Percentiles rank a stretch among this genome's conserved stretches.
These are phyloP conservation scores for Notocelia uddmanniana DNA, from an alignment of 2,888 invertebrate genomes.

Conservation along the genomic window DNA sequence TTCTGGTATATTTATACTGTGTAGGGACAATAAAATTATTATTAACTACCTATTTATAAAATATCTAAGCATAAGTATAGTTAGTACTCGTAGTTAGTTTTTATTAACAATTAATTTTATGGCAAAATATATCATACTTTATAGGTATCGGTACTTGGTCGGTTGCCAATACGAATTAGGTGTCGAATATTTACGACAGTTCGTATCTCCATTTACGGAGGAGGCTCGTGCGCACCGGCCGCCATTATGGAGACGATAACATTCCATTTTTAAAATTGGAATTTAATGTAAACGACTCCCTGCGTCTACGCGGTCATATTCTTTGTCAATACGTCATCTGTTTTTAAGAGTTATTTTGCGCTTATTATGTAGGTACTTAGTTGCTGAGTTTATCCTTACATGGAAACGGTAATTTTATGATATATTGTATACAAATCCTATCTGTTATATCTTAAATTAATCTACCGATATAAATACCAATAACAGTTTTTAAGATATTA, in stretches of 20 bases:
- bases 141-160: constrained; percentile 52
- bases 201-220: constrained; percentile 61
- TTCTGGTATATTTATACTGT: too few species aligned
- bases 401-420: neutral
- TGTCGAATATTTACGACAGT: constrained; percentile 70
- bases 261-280: constrained; percentile 71
- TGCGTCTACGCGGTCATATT: constrained; percentile 55
- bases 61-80: constrained; percentile 60
- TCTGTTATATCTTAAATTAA: neutral
- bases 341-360: constrained; percentile 19
- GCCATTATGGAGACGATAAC: constrained; percentile 63
- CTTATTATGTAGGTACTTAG: constrained; percentile 10
- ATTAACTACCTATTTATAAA: constrained; percentile 36
- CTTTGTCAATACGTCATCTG: constrained; percentile 46
- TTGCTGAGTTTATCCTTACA: neutral
- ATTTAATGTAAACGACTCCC: constrained; percentile 68
- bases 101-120: constrained; percentile 44
- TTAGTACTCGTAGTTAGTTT: too few species aligned
- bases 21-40: too few species aligned
- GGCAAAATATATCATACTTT: constrained; percentile 45
- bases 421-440: neutral
- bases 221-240: constrained; percentile 61
- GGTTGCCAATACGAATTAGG: constrained; percentile 65
- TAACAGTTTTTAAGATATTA: neutral
- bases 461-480: neutral